Evolutionary conservation across 2,797 vertebrate species (phyloP), one percentile per base, ranked within the genome.

Genomic region (Melopsittacus undulatus): DNA sequence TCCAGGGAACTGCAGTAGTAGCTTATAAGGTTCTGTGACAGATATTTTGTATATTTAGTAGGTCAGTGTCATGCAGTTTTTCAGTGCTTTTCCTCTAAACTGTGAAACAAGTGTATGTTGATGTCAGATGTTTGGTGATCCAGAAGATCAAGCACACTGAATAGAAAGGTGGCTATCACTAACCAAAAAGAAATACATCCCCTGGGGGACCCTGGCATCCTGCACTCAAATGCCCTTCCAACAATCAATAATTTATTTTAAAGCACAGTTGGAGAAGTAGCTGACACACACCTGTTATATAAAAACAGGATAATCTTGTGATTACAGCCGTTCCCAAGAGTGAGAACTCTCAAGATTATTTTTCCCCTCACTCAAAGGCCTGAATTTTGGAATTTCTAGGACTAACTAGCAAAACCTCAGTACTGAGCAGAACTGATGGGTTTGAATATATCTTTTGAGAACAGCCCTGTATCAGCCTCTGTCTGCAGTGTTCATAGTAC

Each of bases 21-120:
- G 66, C 42, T 67, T 70, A 10, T 7, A 30, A 73, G 34, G 29
- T 42, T 87, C 83, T 67, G 4, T 77, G 94, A 67, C 59, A 74
- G 46, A 24, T 67, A 86, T 77, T 90, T 77, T 92, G 48, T 59
- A 26, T 89, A 85, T 95, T 94, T 87, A 87, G 34, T 26, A 84
- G 45, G 75, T 80, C 49, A 83, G 43, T 7, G 1, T 61, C 80
- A 52, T 56, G 48, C 0, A 0, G 75, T 38, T 94, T 92, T 92
- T 61, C 82, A 74, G 23, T 27, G 36, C 6, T 87, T 92, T 89
- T 77, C 45, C 68, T 83, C 68, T 85, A 66, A 82, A 83, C 16
- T 42, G 34, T 43, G 75, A 90, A 87, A 80, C 18, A 73, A 94
- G 20, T 6, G 22, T 48, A 54, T 24, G 30, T 34, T 84, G 74